phyloP scores from a whole-genome alignment of 2,797 vertebrate species.

The Protosalanx chinensis region DNA sequence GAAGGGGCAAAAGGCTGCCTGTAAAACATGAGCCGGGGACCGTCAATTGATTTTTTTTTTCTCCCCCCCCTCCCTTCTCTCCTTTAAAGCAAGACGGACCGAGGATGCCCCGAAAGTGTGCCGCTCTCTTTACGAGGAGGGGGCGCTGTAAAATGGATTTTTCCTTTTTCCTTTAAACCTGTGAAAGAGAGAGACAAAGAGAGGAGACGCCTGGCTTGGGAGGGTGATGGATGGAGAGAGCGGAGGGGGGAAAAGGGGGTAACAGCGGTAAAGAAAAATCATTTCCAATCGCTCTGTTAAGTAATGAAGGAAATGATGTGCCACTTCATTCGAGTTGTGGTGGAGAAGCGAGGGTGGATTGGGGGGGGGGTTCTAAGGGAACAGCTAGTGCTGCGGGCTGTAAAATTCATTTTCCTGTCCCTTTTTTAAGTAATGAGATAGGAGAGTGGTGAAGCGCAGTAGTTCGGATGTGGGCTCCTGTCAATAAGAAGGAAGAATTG shows the following conservation, averaged over 20 bases:
- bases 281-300: conserved; percentile 64
- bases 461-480: conserved; percentile 24
- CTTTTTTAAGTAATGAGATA: conserved; percentile 55
- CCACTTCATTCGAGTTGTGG: conserved; percentile 30
- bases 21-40: conserved; percentile 51
- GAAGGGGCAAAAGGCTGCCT: conserved; percentile 14
- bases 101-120: conserved; percentile 48
- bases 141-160: conserved; percentile 72
- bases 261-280: conserved; percentile 55
- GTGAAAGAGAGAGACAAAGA: conserved; percentile 56
- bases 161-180: conserved; percentile 58
- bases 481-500: conserved; percentile 45
- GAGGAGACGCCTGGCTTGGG: conserved; percentile 26
- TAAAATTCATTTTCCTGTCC: conserved; percentile 57
- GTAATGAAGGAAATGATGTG: conserved; percentile 62
- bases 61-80: conserved; percentile 2
- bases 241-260: conserved; percentile 49
- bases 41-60: conserved; percentile 65
- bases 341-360: background rate
- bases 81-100: conserved; percentile 35
- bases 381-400: conserved; percentile 47
- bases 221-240: conserved; percentile 32
- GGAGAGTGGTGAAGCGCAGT: conserved; percentile 35
- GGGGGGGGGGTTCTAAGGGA: conserved; percentile 24
- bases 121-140: conserved; percentile 46